Conservation (phyloP, 2,888 invertebrate species). For the Sesamia inferens region DNA sequence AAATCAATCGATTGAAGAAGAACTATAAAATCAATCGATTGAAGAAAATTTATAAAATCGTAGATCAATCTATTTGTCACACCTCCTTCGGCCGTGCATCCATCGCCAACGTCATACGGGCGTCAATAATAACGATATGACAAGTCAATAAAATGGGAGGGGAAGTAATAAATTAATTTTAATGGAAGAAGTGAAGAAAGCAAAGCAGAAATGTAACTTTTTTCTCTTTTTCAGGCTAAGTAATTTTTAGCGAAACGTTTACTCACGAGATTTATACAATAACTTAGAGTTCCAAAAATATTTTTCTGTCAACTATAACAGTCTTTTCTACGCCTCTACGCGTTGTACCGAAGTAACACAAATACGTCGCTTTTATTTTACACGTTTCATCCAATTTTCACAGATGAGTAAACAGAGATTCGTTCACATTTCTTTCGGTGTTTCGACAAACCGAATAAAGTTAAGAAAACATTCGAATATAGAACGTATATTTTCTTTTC, state of each 20-base stretch:
- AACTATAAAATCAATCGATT: too few species aligned
- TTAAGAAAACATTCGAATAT: slow-evolving; percentile 16
- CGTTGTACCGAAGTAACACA: slow-evolving; percentile 24
- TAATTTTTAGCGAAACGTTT: background rate
- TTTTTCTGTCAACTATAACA: slow-evolving; percentile 5
- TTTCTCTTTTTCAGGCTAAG: background rate
- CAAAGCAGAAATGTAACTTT: background rate
- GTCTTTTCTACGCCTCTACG: slow-evolving; percentile 15
- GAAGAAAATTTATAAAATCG: background rate
- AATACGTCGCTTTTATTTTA: slow-evolving; percentile 36
- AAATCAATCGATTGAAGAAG: background rate
- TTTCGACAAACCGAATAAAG: slow-evolving; percentile 20
- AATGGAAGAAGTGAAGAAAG: background rate
- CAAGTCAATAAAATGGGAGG: too few species aligned
- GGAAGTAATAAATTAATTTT: background rate
- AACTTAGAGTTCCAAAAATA: background rate
- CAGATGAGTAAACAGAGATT: slow-evolving; percentile 32
- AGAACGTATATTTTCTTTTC: background rate
- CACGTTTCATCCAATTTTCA: slow-evolving; percentile 40
- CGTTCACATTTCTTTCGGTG: slow-evolving; percentile 20
- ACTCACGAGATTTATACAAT: slow-evolving; percentile 1
- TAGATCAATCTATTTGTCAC: background rate
- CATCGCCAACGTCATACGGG: background rate
- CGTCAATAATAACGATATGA: too few species aligned
- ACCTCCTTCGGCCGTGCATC: background rate